These are phyloP conservation scores for Aphodius sticticus DNA, from an alignment of 2,888 invertebrate species.

Conservation along the genomic window DNA sequence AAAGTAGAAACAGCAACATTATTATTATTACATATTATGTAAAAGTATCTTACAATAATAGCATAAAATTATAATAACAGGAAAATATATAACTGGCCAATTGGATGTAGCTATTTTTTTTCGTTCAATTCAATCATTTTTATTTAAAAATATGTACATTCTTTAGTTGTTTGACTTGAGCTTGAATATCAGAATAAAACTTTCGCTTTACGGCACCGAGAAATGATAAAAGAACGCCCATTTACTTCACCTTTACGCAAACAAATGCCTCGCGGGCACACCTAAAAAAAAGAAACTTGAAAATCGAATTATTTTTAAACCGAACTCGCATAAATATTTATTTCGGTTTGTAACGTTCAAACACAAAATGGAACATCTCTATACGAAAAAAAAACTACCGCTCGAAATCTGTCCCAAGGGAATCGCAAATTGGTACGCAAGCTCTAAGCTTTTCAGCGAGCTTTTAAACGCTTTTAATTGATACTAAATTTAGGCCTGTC, in stretches of 20 bases:
- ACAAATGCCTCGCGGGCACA: background rate
- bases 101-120: too few relatives aligned
- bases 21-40: too few relatives aligned
- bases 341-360: background rate
- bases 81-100: too few relatives aligned
- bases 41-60: too few relatives aligned
- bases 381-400: background rate
- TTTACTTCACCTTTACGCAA: background rate
- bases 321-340: background rate
- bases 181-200: too few relatives aligned
- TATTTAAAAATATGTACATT: too few relatives aligned
- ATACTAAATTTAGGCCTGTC: background rate
- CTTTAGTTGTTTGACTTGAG: too few relatives aligned
- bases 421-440: background rate
- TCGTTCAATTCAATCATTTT: too few relatives aligned
- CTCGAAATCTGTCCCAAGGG: background rate
- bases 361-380: background rate
- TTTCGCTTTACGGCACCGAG: background rate
- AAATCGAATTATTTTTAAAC: slow-evolving; percentile 4
- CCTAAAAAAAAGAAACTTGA: background rate
- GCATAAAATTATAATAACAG: too few relatives aligned
- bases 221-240: background rate
- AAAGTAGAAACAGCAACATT: too few relatives aligned
- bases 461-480: background rate
- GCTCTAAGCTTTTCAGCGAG: background rate